Evolutionary conservation across 2,113 vertebrate species (phyloP).

Genomic region (Hemibagrus wyckioides): DNA sequence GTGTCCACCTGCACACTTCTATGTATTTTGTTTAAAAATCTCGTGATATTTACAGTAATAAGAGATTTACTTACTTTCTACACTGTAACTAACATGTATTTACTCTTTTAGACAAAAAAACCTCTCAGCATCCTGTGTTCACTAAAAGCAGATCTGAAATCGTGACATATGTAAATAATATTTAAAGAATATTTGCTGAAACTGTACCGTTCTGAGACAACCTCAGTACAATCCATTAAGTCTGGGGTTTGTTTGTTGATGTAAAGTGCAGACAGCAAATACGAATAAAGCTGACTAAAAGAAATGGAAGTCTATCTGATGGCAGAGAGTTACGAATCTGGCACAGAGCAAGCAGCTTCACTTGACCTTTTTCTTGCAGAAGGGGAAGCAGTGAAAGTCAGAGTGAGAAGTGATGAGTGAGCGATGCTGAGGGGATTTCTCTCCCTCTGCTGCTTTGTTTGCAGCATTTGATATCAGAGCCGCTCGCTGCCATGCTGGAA

Average conservation of each 20-base stretch:
- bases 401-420: constrained; percentile 14
- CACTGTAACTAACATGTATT: not conserved
- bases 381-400: not conserved
- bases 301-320: not conserved
- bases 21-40: too few relatives aligned
- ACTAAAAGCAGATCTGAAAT: too few relatives aligned
- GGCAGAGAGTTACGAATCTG: not conserved
- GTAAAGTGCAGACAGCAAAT: not conserved
- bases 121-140: too few relatives aligned
- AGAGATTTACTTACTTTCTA: too few relatives aligned
- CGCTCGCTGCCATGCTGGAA: constrained; percentile 16
- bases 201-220: not conserved
- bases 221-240: not conserved
- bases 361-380: not conserved
- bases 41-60: too few relatives aligned
- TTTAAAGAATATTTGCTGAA: not conserved
- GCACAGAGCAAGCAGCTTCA: not conserved
- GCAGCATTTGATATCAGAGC: not conserved
- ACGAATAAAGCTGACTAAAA: not conserved
- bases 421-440: constrained; percentile 26
- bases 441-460: not conserved
- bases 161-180: not conserved
- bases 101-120: not conserved
- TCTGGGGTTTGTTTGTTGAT: not conserved
- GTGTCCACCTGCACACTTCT: too few relatives aligned